These are phyloP conservation scores for Diaperis boleti DNA, from an alignment of 2,888 invertebrate species.

Conservation along the genomic window DNA sequence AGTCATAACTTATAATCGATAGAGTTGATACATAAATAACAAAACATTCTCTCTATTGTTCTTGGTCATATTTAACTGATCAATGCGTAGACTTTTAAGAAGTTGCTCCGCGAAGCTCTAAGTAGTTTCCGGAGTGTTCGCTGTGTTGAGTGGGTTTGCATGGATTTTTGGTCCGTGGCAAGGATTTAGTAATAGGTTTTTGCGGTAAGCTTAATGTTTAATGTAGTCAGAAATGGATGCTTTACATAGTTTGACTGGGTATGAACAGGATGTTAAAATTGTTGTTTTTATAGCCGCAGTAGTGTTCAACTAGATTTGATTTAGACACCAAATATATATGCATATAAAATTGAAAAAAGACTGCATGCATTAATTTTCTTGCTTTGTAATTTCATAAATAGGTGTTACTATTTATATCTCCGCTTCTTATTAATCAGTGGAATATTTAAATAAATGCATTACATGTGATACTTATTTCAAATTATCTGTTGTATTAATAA, in stretches of 20 bases:
- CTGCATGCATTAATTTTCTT: no score
- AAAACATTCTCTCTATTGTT: neutral
- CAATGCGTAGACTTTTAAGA: conserved; percentile 5
- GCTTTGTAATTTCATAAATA: no score
- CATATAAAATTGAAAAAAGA: no score
- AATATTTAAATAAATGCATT: neutral
- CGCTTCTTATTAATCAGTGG: neutral
- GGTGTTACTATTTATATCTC: no score
- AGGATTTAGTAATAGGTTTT: conserved; percentile 8
- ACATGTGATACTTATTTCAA: neutral
- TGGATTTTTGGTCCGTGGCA: conserved; percentile 5
- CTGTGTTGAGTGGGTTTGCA: conserved; percentile 3
- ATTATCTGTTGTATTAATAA: neutral
- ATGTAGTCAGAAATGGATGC: neutral
- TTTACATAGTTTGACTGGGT: no score
- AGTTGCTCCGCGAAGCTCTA: conserved; percentile 1
- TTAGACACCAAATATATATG: no score
- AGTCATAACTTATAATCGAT: neutral
- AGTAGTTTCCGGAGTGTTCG: conserved; percentile 7
- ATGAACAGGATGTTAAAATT: no score
- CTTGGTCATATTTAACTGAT: neutral
- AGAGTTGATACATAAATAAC: neutral
- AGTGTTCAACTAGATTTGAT: no score
- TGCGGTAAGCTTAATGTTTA: conserved; percentile 10
- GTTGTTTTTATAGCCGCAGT: no score